Evolutionary conservation across 2,888 invertebrate species (phyloP).

Genomic region (Nematopogon swammerdamellus): DNA sequence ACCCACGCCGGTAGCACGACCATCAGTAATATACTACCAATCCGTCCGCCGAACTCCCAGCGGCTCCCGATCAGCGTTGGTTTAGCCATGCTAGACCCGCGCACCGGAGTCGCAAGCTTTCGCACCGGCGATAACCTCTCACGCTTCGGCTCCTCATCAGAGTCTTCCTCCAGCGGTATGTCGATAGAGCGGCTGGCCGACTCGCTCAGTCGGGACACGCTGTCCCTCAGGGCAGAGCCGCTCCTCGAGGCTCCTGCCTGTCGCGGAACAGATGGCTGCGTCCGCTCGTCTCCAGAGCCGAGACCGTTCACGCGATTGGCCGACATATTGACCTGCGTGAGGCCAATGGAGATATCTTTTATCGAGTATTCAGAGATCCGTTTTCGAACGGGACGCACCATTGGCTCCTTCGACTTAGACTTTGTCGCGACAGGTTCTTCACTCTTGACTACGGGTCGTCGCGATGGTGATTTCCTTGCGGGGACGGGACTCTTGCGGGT

Average conservation of each 20-base stretch:
- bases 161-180: conserved; percentile 33
- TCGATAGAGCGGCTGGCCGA: conserved; percentile 37
- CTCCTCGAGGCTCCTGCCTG: conserved; percentile 28
- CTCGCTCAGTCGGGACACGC: conserved; percentile 33
- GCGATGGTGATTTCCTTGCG: conserved; percentile 29
- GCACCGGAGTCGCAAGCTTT: conserved; percentile 39
- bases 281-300: conserved; percentile 17
- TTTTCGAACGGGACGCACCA: conserved; percentile 18
- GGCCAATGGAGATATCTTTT: conserved; percentile 24
- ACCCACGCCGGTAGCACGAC: conserved; percentile 33
- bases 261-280: too few relatives aligned
- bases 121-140: conserved; percentile 29
- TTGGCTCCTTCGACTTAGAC: conserved; percentile 24
- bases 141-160: conserved; percentile 25
- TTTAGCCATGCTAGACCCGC: conserved; percentile 23
- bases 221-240: conserved; percentile 31
- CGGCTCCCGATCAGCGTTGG: conserved; percentile 21
- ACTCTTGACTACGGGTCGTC: conserved; percentile 27
- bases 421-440: conserved; percentile 24
- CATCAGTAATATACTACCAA: conserved; percentile 28
- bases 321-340: conserved; percentile 18
- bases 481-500: conserved; percentile 36
- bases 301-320: conserved; percentile 31
- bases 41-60: conserved; percentile 41
- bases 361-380: conserved; percentile 34